Percentiles rank a stretch among this genome's conserved stretches.
Evolutionary conservation across 2,888 invertebrate genomes (phyloP).

Genomic region (Apamea monoglypha): DNA sequence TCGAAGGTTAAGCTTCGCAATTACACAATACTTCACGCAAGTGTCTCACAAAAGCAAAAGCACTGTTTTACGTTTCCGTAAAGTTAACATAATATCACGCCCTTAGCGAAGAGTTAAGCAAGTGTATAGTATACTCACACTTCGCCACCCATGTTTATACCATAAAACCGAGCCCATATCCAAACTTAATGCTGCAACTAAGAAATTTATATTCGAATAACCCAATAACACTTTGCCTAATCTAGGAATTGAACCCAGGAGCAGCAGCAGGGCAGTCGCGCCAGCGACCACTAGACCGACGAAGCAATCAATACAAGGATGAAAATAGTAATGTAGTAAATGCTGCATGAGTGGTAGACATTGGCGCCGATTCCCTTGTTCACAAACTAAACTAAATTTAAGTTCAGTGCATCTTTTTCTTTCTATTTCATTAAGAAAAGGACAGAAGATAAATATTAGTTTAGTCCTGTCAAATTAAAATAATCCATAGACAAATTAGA

Average conservation of each 20-base stretch:
- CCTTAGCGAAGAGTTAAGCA: background rate
- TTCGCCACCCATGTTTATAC: background rate
- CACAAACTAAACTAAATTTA: too few relatives aligned
- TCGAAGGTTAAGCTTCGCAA: background rate
- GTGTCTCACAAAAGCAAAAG: background rate
- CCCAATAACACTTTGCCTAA: background rate
- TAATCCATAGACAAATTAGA: too few relatives aligned
- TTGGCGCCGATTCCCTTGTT: too few relatives aligned
- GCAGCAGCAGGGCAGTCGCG: background rate
- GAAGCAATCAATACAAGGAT: background rate
- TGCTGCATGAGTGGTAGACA: background rate
- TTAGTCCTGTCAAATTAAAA: too few relatives aligned
- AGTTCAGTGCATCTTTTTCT: too few relatives aligned
- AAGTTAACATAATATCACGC: background rate
- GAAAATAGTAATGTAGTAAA: background rate
- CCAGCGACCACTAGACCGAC: background rate
- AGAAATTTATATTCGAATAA: background rate
- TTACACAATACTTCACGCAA: background rate
- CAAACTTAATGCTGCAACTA: background rate
- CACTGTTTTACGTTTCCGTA: background rate
- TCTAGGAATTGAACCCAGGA: background rate
- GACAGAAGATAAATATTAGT: too few relatives aligned
- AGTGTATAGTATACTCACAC: background rate
- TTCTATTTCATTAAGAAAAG: too few relatives aligned
- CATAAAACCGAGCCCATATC: background rate